Conservation (phyloP, 2,888 invertebrate species). For the Taenaris catops region DNA sequence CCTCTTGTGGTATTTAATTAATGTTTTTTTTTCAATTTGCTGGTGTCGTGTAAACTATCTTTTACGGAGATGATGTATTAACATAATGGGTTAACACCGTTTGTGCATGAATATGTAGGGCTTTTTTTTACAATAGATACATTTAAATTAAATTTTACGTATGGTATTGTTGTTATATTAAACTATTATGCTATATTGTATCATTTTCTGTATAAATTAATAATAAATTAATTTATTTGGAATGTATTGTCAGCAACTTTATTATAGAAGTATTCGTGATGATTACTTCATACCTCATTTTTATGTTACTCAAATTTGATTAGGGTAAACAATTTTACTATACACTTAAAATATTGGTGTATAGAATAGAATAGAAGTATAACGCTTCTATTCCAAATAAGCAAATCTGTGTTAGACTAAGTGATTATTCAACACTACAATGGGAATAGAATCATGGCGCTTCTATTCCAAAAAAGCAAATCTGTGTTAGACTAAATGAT, state of each 20-base stretch:
- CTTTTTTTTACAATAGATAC: slow-evolving; percentile 43
- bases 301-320: no score
- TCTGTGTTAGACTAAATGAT: no score
- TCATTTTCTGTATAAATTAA: slow-evolving; percentile 75
- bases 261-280: slow-evolving; percentile 6
- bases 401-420: no score
- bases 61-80: slow-evolving; percentile 37
- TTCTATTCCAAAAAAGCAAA: no score
- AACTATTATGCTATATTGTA: slow-evolving; percentile 75
- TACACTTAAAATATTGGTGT: no score
- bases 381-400: no score
- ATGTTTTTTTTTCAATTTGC: slow-evolving; percentile 25
- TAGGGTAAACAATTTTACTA: no score
- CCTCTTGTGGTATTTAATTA: slow-evolving; percentile 22
- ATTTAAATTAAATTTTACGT: slow-evolving; percentile 44
- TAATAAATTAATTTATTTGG: slow-evolving; percentile 70
- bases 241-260: slow-evolving; percentile 18
- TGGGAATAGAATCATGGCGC: no score
- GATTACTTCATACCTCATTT: no score
- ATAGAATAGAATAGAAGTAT: no score
- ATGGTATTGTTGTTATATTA: slow-evolving; percentile 70
- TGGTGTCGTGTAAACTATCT: slow-evolving; percentile 31
- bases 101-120: slow-evolving; percentile 33
- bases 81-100: slow-evolving; percentile 33
- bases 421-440: no score